phyloP scores from a whole-genome alignment of 1,140 invertebrate genomes.

The Papilio xuthus region DNA sequence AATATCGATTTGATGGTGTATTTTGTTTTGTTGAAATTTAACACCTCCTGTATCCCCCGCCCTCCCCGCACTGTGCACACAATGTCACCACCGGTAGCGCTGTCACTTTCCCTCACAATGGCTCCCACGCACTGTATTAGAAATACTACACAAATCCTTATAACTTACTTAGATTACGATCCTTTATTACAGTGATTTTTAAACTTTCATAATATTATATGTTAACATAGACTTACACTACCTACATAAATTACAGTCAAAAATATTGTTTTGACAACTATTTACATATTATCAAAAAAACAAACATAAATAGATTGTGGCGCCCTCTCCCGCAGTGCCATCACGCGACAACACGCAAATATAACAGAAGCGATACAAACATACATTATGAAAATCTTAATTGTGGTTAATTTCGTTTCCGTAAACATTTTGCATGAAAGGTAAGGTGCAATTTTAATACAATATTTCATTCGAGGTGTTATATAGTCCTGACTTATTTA shows the following conservation, averaged over 20 bases:
- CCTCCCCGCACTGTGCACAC: neutral
- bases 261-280: neutral
- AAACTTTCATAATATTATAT: neutral
- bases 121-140: neutral
- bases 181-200: neutral
- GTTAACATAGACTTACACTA: neutral
- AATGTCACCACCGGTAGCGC: neutral
- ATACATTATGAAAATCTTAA: too few species aligned
- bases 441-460: neutral
- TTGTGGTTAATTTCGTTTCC: too few species aligned
- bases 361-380: too few species aligned
- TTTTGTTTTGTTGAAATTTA: slow-evolving; percentile 3
- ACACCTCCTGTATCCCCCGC: neutral
- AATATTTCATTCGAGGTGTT: neutral
- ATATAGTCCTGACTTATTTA: neutral
- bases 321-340: too few species aligned
- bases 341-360: too few species aligned
- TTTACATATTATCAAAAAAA: neutral
- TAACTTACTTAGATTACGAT: too few species aligned
- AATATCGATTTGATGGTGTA: neutral
- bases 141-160: neutral
- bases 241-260: neutral
- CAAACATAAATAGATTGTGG: too few species aligned
- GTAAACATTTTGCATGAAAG: neutral
- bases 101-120: neutral